Conservation (phyloP, 2,113 vertebrate species). For the Poecile atricapillus region DNA sequence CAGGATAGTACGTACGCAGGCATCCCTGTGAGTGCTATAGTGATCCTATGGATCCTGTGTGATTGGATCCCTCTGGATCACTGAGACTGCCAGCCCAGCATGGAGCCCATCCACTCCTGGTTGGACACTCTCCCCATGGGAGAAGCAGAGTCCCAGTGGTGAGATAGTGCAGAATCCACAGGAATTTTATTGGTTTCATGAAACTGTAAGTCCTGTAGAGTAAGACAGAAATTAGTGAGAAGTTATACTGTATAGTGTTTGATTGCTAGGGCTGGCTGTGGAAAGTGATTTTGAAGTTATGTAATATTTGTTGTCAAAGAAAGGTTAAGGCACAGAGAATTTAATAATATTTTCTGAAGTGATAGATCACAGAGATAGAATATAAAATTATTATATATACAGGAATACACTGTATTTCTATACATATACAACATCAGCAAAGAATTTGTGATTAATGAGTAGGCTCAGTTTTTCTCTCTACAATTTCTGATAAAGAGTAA, state of each 20-base stretch:
- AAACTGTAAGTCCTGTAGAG: not conserved
- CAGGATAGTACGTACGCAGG: not conserved
- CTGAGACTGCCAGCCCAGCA: not conserved
- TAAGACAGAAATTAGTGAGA: not conserved
- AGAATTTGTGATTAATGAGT: not conserved
- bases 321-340: not conserved
- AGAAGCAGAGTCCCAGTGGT: not conserved
- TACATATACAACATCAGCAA: not conserved
- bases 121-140: not conserved
- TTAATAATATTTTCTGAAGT: not conserved
- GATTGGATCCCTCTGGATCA: not conserved
- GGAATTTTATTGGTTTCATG: not conserved
- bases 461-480: not conserved
- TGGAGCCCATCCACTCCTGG: accelerated
- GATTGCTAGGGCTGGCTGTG: not conserved
- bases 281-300: not conserved
- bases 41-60: no score
- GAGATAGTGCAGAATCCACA: not conserved
- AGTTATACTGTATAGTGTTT: not conserved
- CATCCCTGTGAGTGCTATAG: not conserved
- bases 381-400: not conserved
- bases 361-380: not conserved
- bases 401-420: not conserved
- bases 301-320: not conserved
- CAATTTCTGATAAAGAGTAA: not conserved